A percentile compares a stretch with the other conserved stretches of the same genome.
These are phyloP conservation scores for Homarus gammarus DNA, from an alignment of 2,888 invertebrate species.

Conservation along the genomic window DNA sequence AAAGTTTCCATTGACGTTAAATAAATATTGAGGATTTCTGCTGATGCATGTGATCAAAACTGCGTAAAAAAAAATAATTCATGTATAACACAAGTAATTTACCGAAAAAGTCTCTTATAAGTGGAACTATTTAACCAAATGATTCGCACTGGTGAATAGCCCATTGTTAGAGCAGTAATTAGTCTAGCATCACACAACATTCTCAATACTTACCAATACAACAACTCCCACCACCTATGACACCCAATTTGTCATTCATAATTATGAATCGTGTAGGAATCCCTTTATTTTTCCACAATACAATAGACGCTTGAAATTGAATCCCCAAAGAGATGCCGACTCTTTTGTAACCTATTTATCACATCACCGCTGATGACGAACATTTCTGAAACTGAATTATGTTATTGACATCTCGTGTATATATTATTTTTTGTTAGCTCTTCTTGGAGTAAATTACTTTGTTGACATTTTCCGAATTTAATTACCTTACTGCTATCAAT, in stretches of 20 bases:
- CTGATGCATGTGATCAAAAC: constrained; percentile 41
- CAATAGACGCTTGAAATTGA: too few relatives aligned
- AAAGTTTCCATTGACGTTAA: constrained; percentile 27
- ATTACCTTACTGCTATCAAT: background rate
- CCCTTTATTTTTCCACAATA: background rate
- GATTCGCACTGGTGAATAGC: constrained; percentile 33
- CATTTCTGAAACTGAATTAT: too few relatives aligned
- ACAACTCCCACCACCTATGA: background rate
- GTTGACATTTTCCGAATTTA: background rate
- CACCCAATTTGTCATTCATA: background rate
- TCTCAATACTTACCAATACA: background rate
- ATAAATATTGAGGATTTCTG: constrained; percentile 47
- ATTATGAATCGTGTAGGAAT: background rate
- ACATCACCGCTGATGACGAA: too few relatives aligned
- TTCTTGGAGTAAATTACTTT: background rate
- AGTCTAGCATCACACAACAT: background rate
- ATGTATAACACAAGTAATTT: constrained; percentile 13
- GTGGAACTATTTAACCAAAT: constrained; percentile 48
- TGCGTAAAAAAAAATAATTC: background rate
- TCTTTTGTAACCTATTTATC: too few relatives aligned
- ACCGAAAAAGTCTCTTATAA: constrained; percentile 14
- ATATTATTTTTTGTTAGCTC: background rate
- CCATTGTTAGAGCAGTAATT: constrained; percentile 44
- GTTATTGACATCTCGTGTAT: background rate
- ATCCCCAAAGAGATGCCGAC: too few relatives aligned